A percentile compares a stretch with the other conserved stretches of the same genome.
Evolutionary conservation across 30 jellyfish, hydroid and myxozoan genomes (phyloP).

Genomic region (Chrysaora quinquecirrha): DNA sequence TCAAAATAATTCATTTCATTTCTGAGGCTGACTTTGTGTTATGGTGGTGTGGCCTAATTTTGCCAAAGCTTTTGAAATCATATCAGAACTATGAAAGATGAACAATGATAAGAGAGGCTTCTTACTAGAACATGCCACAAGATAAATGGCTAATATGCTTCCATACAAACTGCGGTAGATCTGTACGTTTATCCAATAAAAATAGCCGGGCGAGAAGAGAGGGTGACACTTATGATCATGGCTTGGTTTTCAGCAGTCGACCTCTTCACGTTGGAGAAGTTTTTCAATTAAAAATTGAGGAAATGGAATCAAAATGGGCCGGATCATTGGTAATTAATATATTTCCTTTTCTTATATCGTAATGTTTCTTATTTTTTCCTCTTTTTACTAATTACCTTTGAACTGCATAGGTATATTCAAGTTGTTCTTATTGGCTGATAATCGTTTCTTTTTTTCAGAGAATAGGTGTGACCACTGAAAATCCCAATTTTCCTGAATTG

Average conservation of each 20-base stretch:
- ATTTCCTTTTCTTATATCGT: no score
- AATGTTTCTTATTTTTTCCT: no score
- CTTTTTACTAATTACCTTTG: no score
- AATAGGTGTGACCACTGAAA: constrained; percentile 78
- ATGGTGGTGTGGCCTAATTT: no score
- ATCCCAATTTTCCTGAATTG: constrained; percentile 42
- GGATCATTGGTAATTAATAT: constrained; percentile 90
- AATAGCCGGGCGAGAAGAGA: constrained; percentile 64
- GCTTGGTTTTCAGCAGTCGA: constrained; percentile 72
- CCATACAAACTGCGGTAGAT: constrained; percentile 63
- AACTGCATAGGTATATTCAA: no score
- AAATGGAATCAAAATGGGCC: constrained; percentile 84
- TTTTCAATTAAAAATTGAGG: constrained; percentile 75
- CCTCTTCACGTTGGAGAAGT: constrained; percentile 72
- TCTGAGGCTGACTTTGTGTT: no score
- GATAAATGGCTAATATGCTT: constrained; percentile 52
- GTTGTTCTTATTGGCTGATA: no score
- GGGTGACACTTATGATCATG: constrained; percentile 83
- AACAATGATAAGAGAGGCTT: no score
- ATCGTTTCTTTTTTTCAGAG: constrained; percentile 51
- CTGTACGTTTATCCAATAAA: constrained; percentile 25
- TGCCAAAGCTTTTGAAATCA: no score
- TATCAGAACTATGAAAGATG: no score
- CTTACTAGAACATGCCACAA: no score
- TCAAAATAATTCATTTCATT: no score